Percentiles rank a stretch among this genome's conserved stretches.
Conservation (phyloP, 1,140 invertebrate species). For the Diorhabda sublineata region DNA sequence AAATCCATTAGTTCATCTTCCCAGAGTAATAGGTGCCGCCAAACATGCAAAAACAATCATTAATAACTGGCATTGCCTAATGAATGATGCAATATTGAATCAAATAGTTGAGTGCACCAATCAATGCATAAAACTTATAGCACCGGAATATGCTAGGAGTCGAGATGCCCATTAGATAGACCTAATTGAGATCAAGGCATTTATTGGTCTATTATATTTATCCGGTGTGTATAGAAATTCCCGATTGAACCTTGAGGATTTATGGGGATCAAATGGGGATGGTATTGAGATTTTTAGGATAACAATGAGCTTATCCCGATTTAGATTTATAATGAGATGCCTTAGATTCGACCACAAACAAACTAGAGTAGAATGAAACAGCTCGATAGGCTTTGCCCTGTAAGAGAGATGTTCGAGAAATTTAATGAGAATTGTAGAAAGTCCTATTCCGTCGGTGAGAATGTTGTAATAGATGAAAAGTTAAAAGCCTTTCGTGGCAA, state of each 20-base stretch:
- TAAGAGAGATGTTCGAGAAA: constrained; percentile 39
- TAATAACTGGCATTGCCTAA: no score
- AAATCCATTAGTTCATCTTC: no score
- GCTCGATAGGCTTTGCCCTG: constrained; percentile 41
- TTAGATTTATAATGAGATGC: constrained; percentile 40
- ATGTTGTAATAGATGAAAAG: constrained; percentile 46
- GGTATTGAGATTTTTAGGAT: constrained; percentile 40
- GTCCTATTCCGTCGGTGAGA: constrained; percentile 29
- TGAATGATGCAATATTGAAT: no score
- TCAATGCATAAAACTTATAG: no score
- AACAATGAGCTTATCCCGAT: constrained; percentile 37
- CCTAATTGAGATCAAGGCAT: constrained; percentile 11
- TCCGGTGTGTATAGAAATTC: constrained; percentile 29
- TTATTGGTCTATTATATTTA: constrained; percentile 24
- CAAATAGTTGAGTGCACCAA: no score
- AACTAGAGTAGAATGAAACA: constrained; percentile 32
- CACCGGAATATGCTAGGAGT: not conserved
- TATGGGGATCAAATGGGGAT: constrained; percentile 35
- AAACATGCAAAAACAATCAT: no score
- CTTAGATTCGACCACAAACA: constrained; percentile 16
- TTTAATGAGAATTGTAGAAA: constrained; percentile 33
- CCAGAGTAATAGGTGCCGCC: no score
- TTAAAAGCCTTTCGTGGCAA: constrained; percentile 23
- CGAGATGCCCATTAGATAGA: constrained; percentile 18
- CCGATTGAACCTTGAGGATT: constrained; percentile 30